A percentile compares a stretch with the other conserved stretches of the same genome.
Conservation (phyloP, 2,888 invertebrate genomes). For the Heteromyza rotundicornis region DNA sequence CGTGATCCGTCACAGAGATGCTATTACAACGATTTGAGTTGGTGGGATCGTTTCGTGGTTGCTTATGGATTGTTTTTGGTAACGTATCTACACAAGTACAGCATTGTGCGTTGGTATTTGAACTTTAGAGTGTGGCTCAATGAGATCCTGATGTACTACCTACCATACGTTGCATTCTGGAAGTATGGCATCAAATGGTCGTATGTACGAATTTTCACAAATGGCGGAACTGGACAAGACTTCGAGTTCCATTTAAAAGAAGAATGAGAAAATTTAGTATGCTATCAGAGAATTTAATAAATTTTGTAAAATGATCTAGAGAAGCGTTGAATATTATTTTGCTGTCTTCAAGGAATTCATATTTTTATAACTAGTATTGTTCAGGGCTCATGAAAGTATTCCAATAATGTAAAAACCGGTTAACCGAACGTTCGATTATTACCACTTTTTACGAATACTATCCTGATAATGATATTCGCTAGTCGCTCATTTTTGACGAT, state of each 20-base stretch:
- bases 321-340: no score
- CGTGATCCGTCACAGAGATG: conserved; percentile 59
- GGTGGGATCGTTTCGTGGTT: conserved; percentile 62
- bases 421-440: no score
- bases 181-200: conserved; percentile 70
- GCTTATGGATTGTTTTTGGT: conserved; percentile 52
- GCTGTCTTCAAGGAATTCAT: no score
- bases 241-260: conserved; percentile 44
- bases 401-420: no score
- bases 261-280: no score
- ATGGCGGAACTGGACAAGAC: conserved; percentile 33
- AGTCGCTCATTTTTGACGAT: no score
- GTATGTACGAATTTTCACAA: conserved; percentile 66
- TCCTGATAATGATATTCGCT: no score
- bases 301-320: no score
- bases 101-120: conserved; percentile 67
- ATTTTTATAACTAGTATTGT: no score
- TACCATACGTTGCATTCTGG: conserved; percentile 74
- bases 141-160: conserved; percentile 70
- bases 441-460: no score
- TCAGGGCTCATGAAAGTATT: no score
- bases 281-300: no score
- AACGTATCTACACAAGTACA: conserved; percentile 62
- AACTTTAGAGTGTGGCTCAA: conserved; percentile 69
- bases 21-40: conserved; percentile 61